Base-by-base conservation (phyloP, 2,888 invertebrate species). In the Drosophila multiciliata region DNA sequence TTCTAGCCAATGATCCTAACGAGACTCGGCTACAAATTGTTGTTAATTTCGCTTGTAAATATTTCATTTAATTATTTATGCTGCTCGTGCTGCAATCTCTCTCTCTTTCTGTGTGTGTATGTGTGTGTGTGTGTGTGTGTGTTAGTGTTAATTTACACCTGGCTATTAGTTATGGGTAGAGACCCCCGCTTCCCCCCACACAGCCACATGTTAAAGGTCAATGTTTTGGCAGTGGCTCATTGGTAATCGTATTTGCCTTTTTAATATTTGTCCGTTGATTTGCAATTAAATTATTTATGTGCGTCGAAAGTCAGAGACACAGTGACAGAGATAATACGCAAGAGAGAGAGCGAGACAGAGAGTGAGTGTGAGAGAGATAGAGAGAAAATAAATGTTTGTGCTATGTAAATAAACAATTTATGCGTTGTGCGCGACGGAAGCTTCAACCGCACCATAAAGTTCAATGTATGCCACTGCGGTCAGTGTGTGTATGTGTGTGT, bases 11-110 rank as follows among this genome's bases (percentile, higher is more conserved):
- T 71, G 80, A 74, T 77, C 78, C 68, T 75, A 85, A 87, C 84
- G 67, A 85, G 83, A 80, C 61, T 66, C 61, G 61, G 68, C 89
- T 76, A 86, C 90, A 86, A 90, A 89, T 85, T 89, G 86, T 86
- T 90, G 90, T 89, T 90, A 90, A 90, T 90, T 89, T 78, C 45
- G 78, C 78, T 66, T 69, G 85, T 90, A 86, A 86, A 90, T 90
- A 86, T 86, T 90, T 88, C 70, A 73, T 86, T 90, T 86, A 79
- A 84, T 80, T 90, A 90, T 85, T 77, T 85, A 88, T 90, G 87
- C 58, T 82, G 63, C 72, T 65, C 70, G 55, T 52, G 32, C 42
- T 38, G 55, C 58, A 57, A 45, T 33, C 42, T 49, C 32, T n/a
- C 17, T 62, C 53, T 32, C 11, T 62, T 32, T 8, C 29, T 55